A percentile compares a stretch with the other conserved stretches of the same genome.
Evolutionary conservation across 2,888 invertebrate genomes (phyloP).

Genomic region (Heteromurus nitidus): DNA sequence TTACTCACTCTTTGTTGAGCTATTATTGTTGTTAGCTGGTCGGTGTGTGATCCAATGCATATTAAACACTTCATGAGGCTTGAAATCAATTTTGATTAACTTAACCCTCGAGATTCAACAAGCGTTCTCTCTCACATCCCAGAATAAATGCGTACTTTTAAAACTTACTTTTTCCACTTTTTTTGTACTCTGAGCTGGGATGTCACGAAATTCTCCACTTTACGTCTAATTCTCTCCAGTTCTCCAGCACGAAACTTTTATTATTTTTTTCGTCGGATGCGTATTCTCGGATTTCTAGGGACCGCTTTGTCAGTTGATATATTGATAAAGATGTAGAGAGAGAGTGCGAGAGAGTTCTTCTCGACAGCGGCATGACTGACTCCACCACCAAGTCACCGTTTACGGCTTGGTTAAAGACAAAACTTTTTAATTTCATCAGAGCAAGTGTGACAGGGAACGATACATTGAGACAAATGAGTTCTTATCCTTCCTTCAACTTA

Average conservation of each 20-base stretch:
- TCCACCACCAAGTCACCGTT: no score
- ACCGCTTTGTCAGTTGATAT: no score
- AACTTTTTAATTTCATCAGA: not conserved
- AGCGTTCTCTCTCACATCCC: not conserved
- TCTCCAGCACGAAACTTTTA: no score
- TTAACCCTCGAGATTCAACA: slow-evolving; percentile 32
- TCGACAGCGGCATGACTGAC: no score
- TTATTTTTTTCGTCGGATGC: no score
- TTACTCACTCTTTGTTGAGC: not conserved
- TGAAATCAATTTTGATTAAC: slow-evolving; percentile 58
- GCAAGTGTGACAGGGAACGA: not conserved
- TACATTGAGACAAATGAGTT: slow-evolving; percentile 4
- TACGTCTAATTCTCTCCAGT: no score
- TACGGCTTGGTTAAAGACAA: not conserved
- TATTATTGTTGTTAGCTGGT: slow-evolving; percentile 10
- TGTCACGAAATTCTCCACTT: no score
- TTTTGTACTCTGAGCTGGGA: not conserved
- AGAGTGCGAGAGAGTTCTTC: no score
- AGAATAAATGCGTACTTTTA: not conserved
- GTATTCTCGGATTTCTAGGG: no score
- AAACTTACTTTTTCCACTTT: not conserved
- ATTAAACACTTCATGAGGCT: slow-evolving; percentile 51
- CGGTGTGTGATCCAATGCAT: slow-evolving; percentile 32
- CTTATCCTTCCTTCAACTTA: no score
- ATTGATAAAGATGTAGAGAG: no score